A percentile compares a stretch with the other conserved stretches of the same genome.
Conservation (phyloP, 1,140 invertebrate species). For the Drosophila ambigua region DNA sequence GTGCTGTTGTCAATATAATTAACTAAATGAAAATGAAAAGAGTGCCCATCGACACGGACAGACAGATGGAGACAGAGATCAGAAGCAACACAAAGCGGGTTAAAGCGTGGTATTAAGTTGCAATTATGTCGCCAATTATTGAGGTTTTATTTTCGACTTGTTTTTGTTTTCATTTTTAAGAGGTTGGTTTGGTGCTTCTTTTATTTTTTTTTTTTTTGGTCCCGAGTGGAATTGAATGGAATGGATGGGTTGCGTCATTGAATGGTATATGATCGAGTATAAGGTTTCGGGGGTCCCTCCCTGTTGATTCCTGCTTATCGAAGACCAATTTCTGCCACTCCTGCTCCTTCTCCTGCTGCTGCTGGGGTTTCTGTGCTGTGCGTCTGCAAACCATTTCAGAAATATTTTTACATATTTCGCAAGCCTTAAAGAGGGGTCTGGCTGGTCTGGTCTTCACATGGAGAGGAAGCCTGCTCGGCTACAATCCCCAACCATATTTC, state of each 20-base stretch:
- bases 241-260: constrained; percentile 52
- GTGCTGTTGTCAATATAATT: constrained; percentile 67
- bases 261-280: constrained; percentile 24
- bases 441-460: constrained; percentile 22
- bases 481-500: constrained; percentile 60
- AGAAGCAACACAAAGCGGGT: constrained; percentile 37
- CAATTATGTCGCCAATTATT: constrained; percentile 82
- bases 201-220: constrained; percentile 17
- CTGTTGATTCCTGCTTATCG: constrained; percentile 39
- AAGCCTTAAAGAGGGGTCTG: constrained; percentile 24
- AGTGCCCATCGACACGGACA: background rate
- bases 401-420: constrained; percentile 76
- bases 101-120: constrained; percentile 81
- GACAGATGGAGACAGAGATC: background rate
- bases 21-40: constrained; percentile 66
- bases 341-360: constrained; percentile 3
- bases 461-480: constrained; percentile 63
- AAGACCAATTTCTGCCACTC: constrained; percentile 13
- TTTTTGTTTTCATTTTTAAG: constrained; percentile 55
- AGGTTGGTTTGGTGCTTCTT: constrained; percentile 4
- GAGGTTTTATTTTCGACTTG: constrained; percentile 78
- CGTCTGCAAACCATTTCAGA: constrained; percentile 72
- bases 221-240: constrained; percentile 35
- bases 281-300: constrained; percentile 55
- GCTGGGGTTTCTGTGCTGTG: constrained; percentile 35